Evolutionary conservation across 2,113 vertebrate species (phyloP).

Genomic region (Odontesthes bonariensis): DNA sequence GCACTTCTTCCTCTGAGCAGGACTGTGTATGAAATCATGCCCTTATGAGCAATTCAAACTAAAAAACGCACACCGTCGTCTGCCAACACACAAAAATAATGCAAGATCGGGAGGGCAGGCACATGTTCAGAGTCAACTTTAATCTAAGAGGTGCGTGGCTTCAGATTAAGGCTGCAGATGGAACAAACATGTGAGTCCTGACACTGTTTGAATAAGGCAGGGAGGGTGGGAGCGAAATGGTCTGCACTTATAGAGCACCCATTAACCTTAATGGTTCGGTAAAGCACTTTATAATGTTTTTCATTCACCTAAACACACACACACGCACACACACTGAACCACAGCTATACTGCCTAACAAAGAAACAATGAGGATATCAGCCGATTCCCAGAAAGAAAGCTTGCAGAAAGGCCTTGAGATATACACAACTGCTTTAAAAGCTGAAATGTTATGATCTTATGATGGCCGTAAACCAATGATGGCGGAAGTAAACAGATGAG

Average conservation of each 20-base stretch:
- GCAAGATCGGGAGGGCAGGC: not conserved
- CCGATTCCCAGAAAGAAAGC: not conserved
- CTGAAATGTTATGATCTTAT: not conserved
- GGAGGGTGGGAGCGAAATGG: not conserved
- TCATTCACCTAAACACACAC: too few relatives aligned
- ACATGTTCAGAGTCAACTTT: constrained; percentile 10
- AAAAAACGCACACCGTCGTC: not conserved
- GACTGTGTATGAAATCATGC: too few relatives aligned
- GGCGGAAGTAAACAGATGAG: not conserved
- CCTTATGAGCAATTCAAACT: not conserved
- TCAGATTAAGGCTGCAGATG: constrained; percentile 38
- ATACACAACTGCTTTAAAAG: not conserved
- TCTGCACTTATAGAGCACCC: not conserved
- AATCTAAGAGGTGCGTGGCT: constrained; percentile 28
- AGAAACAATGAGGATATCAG: not conserved
- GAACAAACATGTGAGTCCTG: constrained; percentile 22
- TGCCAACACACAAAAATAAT: not conserved
- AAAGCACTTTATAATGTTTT: not conserved
- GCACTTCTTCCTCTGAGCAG: not conserved
- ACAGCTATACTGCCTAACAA: not conserved
- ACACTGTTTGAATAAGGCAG: not conserved
- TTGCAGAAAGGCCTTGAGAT: not conserved
- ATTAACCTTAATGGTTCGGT: not conserved
- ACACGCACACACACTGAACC: not conserved
- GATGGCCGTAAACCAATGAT: constrained; percentile 1